phyloP scores from a whole-genome alignment of 2,113 vertebrate species.

The Varanus komodoensis region DNA sequence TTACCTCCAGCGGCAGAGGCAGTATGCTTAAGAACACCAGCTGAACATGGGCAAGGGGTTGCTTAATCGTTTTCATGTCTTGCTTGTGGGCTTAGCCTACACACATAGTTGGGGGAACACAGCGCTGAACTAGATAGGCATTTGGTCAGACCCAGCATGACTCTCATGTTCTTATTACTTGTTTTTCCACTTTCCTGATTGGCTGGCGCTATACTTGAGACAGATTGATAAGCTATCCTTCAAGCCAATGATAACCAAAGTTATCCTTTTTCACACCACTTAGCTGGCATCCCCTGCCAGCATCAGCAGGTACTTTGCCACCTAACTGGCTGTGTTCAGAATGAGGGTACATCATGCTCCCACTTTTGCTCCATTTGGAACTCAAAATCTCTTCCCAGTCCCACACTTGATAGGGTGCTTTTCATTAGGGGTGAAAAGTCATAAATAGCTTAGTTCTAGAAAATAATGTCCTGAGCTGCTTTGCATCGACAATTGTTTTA shows the following conservation, averaged over 20 bases:
- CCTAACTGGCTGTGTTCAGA: not conserved
- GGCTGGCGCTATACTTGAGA: conserved; percentile 13
- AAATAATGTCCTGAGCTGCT: conserved; percentile 35
- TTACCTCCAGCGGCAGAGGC: too few species aligned
- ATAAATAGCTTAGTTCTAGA: not conserved
- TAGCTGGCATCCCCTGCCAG: not conserved
- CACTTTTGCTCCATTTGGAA: not conserved
- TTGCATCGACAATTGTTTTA: conserved; percentile 61
- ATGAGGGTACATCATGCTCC: not conserved
- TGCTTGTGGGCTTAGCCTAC: too few species aligned
- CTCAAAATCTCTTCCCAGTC: not conserved
- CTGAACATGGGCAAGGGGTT: too few species aligned
- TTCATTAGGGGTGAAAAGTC: not conserved
- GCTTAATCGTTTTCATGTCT: too few species aligned
- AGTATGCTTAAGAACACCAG: too few species aligned
- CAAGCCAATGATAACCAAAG: not conserved
- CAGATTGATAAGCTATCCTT: too few species aligned
- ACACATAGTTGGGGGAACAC: too few species aligned
- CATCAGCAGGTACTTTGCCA: not conserved
- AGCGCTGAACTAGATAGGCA: too few species aligned
- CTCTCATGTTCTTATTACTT: too few species aligned
- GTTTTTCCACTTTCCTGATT: not conserved
- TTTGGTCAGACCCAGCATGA: too few species aligned
- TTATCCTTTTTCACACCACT: not conserved
- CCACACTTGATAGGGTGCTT: not conserved